Conservation (phyloP, 2,113 vertebrate species). For the Gnathonemus longibarbis region DNA sequence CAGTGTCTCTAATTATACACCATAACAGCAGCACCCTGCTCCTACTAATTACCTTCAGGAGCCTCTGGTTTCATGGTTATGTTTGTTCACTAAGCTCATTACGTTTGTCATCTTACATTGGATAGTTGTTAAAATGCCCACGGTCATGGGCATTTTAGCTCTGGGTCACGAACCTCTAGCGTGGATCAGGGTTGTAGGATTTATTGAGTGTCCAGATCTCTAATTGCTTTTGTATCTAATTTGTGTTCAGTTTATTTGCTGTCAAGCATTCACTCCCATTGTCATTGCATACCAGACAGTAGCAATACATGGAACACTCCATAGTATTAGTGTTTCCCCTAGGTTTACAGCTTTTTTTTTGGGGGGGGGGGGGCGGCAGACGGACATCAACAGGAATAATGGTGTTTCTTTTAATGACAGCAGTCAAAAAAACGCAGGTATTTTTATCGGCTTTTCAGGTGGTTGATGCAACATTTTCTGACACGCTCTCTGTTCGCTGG, state of each 20-base stretch:
- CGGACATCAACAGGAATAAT: too few species aligned
- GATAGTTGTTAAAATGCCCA: background rate
- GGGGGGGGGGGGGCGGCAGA: too few species aligned
- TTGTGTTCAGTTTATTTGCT: background rate
- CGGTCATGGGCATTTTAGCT: background rate
- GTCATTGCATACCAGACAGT: background rate
- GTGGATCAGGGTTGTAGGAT: background rate
- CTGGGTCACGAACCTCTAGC: background rate
- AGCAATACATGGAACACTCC: background rate
- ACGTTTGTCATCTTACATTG: background rate
- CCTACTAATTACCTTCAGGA: constrained; percentile 30
- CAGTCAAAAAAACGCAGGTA: too few species aligned
- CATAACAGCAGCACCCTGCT: constrained; percentile 12
- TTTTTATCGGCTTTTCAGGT: too few species aligned
- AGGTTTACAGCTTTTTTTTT: background rate
- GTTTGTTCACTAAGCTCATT: constrained; percentile 14
- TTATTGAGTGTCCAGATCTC: background rate
- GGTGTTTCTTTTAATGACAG: too few species aligned
- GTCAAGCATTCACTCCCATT: background rate
- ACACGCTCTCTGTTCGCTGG: too few species aligned
- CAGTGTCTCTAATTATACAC: constrained; percentile 40
- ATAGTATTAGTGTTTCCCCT: background rate
- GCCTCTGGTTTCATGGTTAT: background rate
- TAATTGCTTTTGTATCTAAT: background rate
- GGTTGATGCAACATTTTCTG: too few species aligned